Evolutionary conservation across 2,888 invertebrate species (phyloP).

Genomic region (Synanthedon formicaeformis): DNA sequence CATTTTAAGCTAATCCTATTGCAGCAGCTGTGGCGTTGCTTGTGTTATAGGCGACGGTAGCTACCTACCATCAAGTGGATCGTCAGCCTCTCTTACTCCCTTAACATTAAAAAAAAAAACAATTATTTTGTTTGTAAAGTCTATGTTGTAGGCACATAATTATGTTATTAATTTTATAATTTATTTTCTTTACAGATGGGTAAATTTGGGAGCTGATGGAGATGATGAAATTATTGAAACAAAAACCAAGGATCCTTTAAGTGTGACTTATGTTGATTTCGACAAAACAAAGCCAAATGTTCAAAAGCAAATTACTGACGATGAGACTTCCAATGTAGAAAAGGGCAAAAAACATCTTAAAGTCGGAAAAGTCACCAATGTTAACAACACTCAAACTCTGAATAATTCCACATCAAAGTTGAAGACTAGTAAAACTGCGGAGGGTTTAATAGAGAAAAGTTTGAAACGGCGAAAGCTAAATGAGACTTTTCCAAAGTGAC

Average conservation of each 20-base stretch:
- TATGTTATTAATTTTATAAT: neutral
- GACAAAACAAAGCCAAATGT: constrained; percentile 49
- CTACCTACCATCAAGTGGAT: too few relatives aligned
- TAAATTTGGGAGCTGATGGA: constrained; percentile 32
- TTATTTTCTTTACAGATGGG: constrained; percentile 26
- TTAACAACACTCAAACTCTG: constrained; percentile 5
- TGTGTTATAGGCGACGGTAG: too few relatives aligned
- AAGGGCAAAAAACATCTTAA: constrained; percentile 16
- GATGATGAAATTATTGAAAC: constrained; percentile 32
- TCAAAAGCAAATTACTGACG: constrained; percentile 35
- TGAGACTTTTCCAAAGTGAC: too few relatives aligned
- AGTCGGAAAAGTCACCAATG: constrained; percentile 1
- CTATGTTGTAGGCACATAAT: neutral
- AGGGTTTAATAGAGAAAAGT: too few relatives aligned
- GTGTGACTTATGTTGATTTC: constrained; percentile 51
- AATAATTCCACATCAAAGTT: constrained; percentile 18
- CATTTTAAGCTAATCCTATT: too few relatives aligned
- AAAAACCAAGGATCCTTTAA: constrained; percentile 23
- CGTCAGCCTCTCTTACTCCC: too few relatives aligned
- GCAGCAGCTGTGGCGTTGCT: too few relatives aligned
- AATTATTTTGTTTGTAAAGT: too few relatives aligned
- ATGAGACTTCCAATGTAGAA: too few relatives aligned
- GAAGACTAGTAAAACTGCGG: constrained; percentile 7
- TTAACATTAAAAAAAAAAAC: too few relatives aligned
- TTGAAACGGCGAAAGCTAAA: too few relatives aligned